Conservation (phyloP, 2,113 vertebrate species). For the Loxodonta africana region DNA sequence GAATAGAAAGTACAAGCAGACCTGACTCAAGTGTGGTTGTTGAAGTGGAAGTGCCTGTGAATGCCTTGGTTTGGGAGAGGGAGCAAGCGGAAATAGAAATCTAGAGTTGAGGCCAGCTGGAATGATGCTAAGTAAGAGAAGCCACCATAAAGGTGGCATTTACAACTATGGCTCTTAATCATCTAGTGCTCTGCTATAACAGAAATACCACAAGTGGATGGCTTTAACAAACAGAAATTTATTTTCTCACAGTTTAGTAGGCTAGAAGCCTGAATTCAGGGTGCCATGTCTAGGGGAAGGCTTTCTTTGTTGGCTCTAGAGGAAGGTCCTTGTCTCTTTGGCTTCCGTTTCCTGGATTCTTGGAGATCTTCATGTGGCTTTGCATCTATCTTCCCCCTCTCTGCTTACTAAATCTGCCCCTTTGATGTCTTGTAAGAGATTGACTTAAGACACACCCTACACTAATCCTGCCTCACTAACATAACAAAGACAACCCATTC, state of each 20-base stretch:
- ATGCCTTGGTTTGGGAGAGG: too few relatives aligned
- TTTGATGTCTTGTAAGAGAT: not conserved
- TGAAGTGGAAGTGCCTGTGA: not conserved
- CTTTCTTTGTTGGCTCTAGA: not conserved
- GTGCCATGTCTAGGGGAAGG: not conserved
- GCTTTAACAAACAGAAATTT: too few relatives aligned
- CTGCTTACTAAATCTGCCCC: not conserved
- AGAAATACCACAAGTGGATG: too few relatives aligned
- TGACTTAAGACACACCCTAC: too few relatives aligned
- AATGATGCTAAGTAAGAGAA: not conserved
- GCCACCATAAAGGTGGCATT: fast-evolving
- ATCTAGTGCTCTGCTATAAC: too few relatives aligned
- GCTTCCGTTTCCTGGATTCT: too few relatives aligned
- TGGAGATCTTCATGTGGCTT: not conserved
- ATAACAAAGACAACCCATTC: too few relatives aligned
- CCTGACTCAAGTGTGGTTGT: not conserved
- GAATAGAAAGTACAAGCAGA: not conserved
- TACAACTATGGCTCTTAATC: too few relatives aligned
- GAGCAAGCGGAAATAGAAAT: not conserved
- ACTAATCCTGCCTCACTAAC: not conserved
- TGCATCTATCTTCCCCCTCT: not conserved
- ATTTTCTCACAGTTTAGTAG: too few relatives aligned
- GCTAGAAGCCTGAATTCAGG: not conserved
- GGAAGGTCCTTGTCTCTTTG: not conserved
- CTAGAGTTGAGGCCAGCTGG: not conserved